Evolutionary conservation across 2,888 invertebrate genomes (phyloP), one percentile per base, ranked within the genome.

Genomic region (Flabesymbios commensalis): DNA sequence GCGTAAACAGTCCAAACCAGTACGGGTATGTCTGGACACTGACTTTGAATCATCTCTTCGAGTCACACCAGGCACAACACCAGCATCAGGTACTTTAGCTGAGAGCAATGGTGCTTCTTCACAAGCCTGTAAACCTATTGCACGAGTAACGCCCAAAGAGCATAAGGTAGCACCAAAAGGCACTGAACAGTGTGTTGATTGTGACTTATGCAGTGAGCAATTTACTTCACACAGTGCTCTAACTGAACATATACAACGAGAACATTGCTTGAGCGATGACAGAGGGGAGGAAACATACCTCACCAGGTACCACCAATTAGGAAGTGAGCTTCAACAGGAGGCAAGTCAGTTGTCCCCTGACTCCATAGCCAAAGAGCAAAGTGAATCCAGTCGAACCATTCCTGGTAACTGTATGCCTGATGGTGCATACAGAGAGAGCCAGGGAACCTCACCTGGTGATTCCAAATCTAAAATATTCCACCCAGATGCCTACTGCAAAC

Each of bases 401-500:
- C 10, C 10, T n/a, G 39, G 39, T n/a, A 36, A n/a, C 39, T 36
- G 10, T 36, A 10, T 10, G 39, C 39, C 39, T n/a, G 39, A n/a
- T 36, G 39, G 39, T n/a, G 39, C 39, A 36, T 36, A 14, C 39
- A 49, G 31, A 17, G 7, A 28, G 14, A 22, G 31, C 31, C n/a
- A 24, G 7, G 45, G 45, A 10, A 22, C n/a, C 24, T 14, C n/a
- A 7, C n/a, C n/a, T 24, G 39, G 39, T 36, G 39, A n/a, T n/a
- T 36, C 39, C 10, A 22, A 22, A 14, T 19, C 7, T 7, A 45
- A 45, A 45, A 95, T 96, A 76, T 96, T 96, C 83, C 96, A 97
- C 84, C 94, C 92, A 1, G 97, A 97, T 83, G 95, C 96, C 22
- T 97, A 93, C 84, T 98, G 98, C 83, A 94, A 95, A 80, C 87